Percentiles rank a stretch among this genome's conserved stretches.
Conservation (phyloP, 2,113 vertebrate species). For the Delphinapterus leucas region DNA sequence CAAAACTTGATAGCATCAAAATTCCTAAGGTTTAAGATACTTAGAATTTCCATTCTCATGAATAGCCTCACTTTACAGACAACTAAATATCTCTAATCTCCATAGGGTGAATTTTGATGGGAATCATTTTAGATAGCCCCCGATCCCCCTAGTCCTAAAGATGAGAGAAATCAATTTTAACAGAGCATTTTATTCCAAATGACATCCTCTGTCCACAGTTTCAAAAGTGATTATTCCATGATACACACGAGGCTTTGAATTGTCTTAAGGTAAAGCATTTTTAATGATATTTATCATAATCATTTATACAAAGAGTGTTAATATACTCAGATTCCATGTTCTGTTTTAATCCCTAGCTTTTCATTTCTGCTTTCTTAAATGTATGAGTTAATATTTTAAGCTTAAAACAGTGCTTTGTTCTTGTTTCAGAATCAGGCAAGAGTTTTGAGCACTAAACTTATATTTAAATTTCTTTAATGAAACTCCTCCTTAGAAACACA, state of each 20-base stretch:
- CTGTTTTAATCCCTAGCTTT: not conserved
- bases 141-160: not conserved
- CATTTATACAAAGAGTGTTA: not conserved
- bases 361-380: not conserved
- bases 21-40: conserved; percentile 31
- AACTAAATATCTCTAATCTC: conserved; percentile 61
- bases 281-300: conserved; percentile 2
- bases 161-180: conserved; percentile 14
- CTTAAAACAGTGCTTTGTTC: not conserved
- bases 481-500: not conserved
- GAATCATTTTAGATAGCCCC: conserved; percentile 25
- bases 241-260: not conserved
- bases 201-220: not conserved
- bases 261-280: not conserved
- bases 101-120: not conserved
- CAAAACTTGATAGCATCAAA: not conserved
- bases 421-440: not conserved
- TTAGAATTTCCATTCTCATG: conserved; percentile 62
- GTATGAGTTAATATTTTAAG: not conserved
- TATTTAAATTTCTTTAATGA: not conserved
- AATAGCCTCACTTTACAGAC: conserved; percentile 39
- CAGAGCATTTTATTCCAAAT: conserved; percentile 61
- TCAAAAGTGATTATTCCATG: conserved; percentile 13
- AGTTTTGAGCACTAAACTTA: not conserved
- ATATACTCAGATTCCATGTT: not conserved